Conservation (phyloP, 2,113 vertebrate genomes). For the Empidonax traillii region DNA sequence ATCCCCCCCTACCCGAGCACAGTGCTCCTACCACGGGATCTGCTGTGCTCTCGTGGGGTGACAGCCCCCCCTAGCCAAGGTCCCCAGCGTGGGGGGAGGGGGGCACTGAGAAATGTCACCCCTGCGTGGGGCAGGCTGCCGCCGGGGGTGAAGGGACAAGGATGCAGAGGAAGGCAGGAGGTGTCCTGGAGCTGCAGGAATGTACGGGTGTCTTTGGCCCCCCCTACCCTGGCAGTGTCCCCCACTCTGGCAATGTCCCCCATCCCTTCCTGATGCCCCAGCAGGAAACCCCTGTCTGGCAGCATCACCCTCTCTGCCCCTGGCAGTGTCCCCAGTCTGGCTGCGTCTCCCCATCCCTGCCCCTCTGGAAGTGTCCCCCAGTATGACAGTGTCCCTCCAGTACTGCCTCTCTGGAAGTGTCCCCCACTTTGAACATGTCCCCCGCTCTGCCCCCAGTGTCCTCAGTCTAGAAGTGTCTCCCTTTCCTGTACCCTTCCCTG, state of each 20-base stretch:
- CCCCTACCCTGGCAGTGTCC: background rate
- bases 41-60: background rate
- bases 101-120: background rate
- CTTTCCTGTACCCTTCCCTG: background rate
- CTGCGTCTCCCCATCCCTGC: background rate
- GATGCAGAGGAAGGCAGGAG: background rate
- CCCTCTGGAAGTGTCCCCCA: background rate
- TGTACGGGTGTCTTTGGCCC: background rate
- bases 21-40: background rate
- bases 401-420: background rate
- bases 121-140: background rate
- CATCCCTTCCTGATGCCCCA: too few relatives aligned
- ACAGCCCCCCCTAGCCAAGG: accelerated
- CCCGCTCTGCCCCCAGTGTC: background rate
- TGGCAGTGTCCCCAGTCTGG: background rate
- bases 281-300: too few relatives aligned
- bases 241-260: background rate
- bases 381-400: background rate
- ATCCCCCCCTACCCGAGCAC: too few relatives aligned
- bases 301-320: too few relatives aligned
- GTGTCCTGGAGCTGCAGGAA: background rate
- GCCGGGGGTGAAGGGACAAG: too few relatives aligned
- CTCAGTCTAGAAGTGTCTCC: background rate
- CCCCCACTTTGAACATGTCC: background rate
- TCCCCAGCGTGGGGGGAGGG: accelerated